Evolutionary conservation across 92 coral and sea anemone species (phyloP).

Genomic region (Heteractis magnifica): DNA sequence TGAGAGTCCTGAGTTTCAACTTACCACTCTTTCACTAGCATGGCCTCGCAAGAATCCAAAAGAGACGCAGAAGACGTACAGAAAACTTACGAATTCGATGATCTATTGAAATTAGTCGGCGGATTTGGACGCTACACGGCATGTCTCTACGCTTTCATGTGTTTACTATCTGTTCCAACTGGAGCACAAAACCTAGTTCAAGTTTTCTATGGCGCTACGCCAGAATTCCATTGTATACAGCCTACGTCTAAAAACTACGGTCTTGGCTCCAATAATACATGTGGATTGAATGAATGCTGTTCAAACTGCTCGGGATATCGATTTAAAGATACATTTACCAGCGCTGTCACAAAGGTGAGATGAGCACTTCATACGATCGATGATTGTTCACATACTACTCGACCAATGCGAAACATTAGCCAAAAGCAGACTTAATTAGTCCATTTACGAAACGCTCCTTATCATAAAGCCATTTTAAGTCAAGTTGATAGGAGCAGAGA

Average conservation of each 20-base stretch:
- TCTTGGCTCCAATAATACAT: constrained; percentile 5
- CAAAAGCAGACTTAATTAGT: too few species aligned
- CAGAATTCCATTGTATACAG: constrained; percentile 47
- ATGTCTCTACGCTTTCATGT: constrained; percentile 58
- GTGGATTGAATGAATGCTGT: constrained; percentile 58
- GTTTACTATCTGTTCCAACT: constrained; percentile 61
- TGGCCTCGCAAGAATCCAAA: not conserved
- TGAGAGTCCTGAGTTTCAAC: not conserved
- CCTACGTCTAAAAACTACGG: not conserved
- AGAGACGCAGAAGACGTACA: not conserved
- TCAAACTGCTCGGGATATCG: constrained; percentile 58
- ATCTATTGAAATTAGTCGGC: constrained; percentile 59
- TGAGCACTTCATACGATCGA: not conserved
- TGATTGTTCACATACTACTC: too few species aligned
- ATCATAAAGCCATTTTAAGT: too few species aligned
- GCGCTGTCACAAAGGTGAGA: constrained; percentile 77
- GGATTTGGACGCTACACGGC: constrained; percentile 72
- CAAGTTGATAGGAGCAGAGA: too few species aligned
- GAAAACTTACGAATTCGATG: constrained; percentile 53
- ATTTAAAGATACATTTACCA: constrained; percentile 51
- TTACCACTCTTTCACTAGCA: not conserved
- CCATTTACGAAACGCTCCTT: too few species aligned
- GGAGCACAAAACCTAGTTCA: constrained; percentile 75
- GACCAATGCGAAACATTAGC: too few species aligned
- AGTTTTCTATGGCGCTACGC: constrained; percentile 77